phyloP scores from a whole-genome alignment of 2,797 vertebrate species.

The Myiotriccus ornatus region DNA sequence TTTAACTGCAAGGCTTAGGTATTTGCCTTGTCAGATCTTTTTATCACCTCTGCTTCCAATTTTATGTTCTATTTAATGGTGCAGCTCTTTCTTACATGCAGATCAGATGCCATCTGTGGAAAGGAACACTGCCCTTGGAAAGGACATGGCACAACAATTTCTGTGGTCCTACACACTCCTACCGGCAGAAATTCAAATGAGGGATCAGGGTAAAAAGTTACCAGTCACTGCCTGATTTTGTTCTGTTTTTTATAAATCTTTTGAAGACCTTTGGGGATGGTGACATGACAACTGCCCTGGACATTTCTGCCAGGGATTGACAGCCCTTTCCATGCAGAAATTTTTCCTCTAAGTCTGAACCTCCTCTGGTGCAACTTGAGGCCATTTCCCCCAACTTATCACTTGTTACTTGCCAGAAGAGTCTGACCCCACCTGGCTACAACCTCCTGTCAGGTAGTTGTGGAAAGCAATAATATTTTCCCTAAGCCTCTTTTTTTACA shows the following conservation, averaged over 20 bases:
- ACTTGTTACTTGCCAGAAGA: no score
- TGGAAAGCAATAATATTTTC: background rate
- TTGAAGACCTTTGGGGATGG: no score
- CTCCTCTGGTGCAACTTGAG: no score
- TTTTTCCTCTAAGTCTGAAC: background rate
- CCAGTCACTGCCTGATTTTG: background rate
- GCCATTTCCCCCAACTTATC: background rate
- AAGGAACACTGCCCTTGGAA: background rate
- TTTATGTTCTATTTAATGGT: background rate
- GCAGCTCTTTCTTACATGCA: background rate
- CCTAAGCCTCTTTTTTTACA: background rate
- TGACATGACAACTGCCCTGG: background rate
- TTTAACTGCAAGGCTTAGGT: no score
- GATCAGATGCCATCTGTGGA: accelerated
- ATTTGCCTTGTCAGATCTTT: background rate
- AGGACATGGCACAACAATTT: accelerated
- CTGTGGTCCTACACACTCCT: background rate
- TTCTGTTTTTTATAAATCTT: accelerated
- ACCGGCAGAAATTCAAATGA: background rate
- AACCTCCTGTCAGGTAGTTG: background rate
- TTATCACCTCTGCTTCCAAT: background rate
- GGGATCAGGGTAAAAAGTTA: no score
- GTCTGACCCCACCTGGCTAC: background rate
- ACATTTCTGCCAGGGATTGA: background rate
- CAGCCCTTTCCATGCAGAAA: accelerated